Percentiles rank a stretch among this genome's conserved stretches.
phyloP scores from a whole-genome alignment of 92 coral and sea anemone genomes.

The Desmophyllum pertusum region DNA sequence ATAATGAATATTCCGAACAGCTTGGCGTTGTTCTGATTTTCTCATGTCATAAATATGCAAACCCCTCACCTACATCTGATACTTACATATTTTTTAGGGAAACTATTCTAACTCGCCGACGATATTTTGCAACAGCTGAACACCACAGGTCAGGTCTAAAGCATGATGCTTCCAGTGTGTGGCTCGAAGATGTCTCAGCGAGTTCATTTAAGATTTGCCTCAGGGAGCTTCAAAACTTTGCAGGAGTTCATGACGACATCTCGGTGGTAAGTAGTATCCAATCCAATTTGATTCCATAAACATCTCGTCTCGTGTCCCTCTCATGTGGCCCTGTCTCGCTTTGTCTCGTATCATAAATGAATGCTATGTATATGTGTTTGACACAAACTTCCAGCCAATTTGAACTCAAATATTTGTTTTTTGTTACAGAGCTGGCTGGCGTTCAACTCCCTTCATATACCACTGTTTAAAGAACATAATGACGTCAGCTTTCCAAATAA shows the following conservation, averaged over 20 bases:
- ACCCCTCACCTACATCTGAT: too few relatives aligned
- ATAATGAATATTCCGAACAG: too few relatives aligned
- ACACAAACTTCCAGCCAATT: too few relatives aligned
- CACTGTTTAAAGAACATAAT: constrained; percentile 63
- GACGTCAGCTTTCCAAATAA: constrained; percentile 46
- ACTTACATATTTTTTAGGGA: constrained; percentile 6
- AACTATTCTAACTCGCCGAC: not conserved
- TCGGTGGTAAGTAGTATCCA: not conserved
- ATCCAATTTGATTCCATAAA: too few relatives aligned
- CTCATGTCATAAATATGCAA: too few relatives aligned
- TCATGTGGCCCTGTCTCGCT: too few relatives aligned
- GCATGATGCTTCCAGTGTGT: constrained; percentile 53
- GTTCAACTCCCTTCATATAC: constrained; percentile 61
- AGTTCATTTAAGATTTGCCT: constrained; percentile 61
- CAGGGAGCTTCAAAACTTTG: constrained; percentile 59
- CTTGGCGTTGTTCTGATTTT: too few relatives aligned
- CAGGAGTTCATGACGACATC: constrained; percentile 52
- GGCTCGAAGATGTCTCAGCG: constrained; percentile 61
- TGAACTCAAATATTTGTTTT: not conserved
- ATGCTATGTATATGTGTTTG: too few relatives aligned
- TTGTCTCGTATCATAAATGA: too few relatives aligned
- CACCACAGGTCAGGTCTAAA: constrained; percentile 48
- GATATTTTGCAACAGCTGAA: not conserved
- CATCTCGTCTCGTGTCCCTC: too few relatives aligned
- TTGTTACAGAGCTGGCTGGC: constrained; percentile 65